Evolutionary conservation across 2,797 vertebrate genomes (phyloP).

Genomic region (Peromyscus nudipes): DNA sequence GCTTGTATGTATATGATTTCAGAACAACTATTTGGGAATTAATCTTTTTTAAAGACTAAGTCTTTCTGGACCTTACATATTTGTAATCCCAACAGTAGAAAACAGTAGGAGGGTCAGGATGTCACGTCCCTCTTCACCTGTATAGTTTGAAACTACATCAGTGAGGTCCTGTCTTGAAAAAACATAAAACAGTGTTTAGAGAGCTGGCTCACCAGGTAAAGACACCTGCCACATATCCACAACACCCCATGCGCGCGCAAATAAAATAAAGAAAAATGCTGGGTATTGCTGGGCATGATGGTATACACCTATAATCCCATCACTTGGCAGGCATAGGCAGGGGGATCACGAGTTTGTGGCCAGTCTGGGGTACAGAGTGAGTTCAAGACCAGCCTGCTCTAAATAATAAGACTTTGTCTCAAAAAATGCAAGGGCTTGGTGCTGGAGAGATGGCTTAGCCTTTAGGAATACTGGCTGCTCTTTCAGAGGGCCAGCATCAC

Average conservation of each 20-base stretch:
- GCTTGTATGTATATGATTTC: background rate
- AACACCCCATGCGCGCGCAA: no score
- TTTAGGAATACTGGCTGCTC: background rate
- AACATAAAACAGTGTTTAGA: background rate
- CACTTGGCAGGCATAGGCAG: background rate
- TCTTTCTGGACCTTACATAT: background rate
- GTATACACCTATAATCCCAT: background rate
- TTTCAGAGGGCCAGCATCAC: background rate
- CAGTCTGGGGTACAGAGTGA: background rate
- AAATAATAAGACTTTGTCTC: background rate
- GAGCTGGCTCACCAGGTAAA: background rate
- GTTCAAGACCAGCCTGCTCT: background rate
- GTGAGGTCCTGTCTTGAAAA: background rate
- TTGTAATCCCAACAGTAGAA: background rate
- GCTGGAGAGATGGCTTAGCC: background rate
- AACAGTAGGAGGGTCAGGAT: background rate
- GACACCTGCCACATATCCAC: background rate
- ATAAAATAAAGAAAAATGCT: background rate
- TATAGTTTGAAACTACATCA: background rate
- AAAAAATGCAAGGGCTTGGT: background rate
- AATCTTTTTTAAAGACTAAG: background rate
- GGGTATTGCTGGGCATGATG: background rate
- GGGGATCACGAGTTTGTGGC: background rate
- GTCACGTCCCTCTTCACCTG: background rate
- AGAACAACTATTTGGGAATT: background rate